Percentiles rank a stretch among this genome's conserved stretches.
phyloP scores from a whole-genome alignment of 1,140 invertebrate species.

The Brachionus plicatilis region DNA sequence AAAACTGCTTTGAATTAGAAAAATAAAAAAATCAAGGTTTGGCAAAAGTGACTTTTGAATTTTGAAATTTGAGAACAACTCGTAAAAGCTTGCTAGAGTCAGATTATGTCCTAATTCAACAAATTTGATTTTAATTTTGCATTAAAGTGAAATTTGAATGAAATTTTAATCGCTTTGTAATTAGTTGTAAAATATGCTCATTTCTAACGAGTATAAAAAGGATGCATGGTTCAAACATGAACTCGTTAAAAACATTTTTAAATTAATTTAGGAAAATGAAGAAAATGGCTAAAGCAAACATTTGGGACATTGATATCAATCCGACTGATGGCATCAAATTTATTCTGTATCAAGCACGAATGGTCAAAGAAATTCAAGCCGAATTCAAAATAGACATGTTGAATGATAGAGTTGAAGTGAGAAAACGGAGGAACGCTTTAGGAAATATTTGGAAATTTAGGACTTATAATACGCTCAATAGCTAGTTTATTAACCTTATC shows the following conservation, averaged over 20 bases:
- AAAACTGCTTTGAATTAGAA: too few relatives aligned
- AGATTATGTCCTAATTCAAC: neutral
- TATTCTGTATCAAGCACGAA: neutral
- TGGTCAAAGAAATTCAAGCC: neutral
- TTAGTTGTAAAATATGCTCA: neutral
- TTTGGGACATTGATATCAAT: neutral
- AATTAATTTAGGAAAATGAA: conserved; percentile 19
- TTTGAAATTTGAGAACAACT: too few relatives aligned
- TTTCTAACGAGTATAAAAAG: neutral
- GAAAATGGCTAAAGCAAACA: conserved; percentile 12
- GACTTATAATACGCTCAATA: neutral
- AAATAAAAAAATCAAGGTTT: too few relatives aligned
- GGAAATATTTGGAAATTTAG: conserved; percentile 32
- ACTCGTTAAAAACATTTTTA: neutral
- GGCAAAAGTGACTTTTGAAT: too few relatives aligned
- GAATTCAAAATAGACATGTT: neutral
- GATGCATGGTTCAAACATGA: neutral
- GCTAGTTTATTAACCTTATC: neutral
- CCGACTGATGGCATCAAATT: neutral
- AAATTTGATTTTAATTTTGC: conserved; percentile 26
- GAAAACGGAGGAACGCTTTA: conserved; percentile 6
- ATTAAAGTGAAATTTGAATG: neutral
- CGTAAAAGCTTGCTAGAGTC: too few relatives aligned
- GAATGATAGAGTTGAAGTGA: neutral
- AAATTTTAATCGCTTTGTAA: neutral